phyloP scores from a whole-genome alignment of 2,888 invertebrate genomes.

The Carpatolechia fugitivella region DNA sequence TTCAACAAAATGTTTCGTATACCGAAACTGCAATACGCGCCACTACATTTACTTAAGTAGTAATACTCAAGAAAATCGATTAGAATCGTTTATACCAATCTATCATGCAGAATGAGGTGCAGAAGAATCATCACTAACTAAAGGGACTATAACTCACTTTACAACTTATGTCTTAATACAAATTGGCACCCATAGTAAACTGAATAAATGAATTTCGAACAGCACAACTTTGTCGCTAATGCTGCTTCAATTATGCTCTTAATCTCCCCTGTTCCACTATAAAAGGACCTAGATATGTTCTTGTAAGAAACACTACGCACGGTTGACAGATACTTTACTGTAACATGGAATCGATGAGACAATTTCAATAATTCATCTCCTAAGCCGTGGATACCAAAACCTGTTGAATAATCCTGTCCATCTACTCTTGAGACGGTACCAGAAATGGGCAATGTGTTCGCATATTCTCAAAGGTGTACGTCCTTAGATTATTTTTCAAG shows the following conservation, averaged over 20 bases:
- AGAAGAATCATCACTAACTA: not conserved
- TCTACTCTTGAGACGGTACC: not conserved
- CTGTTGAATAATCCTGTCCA: not conserved
- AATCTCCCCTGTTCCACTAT: not conserved
- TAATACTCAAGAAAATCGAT: too few relatives aligned
- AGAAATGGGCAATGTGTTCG: too few relatives aligned
- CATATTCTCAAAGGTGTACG: too few relatives aligned
- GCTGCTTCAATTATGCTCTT: constrained; percentile 1
- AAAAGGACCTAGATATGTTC: not conserved
- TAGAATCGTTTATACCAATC: too few relatives aligned
- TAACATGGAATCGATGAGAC: not conserved
- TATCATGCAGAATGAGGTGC: not conserved
- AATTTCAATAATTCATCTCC: constrained; percentile 1
- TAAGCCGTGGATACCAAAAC: not conserved
- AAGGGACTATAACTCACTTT: not conserved
- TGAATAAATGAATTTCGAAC: constrained; percentile 9
- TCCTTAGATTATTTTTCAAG: too few relatives aligned
- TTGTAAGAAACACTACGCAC: not conserved
- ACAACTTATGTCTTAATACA: not conserved
- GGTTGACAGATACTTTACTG: not conserved
- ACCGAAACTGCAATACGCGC: not conserved
- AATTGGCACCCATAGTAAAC: constrained; percentile 6
- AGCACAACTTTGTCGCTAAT: constrained; percentile 11
- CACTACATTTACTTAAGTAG: too few relatives aligned
- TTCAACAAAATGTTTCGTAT: constrained; percentile 26